These are phyloP conservation scores for Epizoanthus ramosus DNA, from an alignment of 92 coral and sea anemone species.

Conservation along the genomic window DNA sequence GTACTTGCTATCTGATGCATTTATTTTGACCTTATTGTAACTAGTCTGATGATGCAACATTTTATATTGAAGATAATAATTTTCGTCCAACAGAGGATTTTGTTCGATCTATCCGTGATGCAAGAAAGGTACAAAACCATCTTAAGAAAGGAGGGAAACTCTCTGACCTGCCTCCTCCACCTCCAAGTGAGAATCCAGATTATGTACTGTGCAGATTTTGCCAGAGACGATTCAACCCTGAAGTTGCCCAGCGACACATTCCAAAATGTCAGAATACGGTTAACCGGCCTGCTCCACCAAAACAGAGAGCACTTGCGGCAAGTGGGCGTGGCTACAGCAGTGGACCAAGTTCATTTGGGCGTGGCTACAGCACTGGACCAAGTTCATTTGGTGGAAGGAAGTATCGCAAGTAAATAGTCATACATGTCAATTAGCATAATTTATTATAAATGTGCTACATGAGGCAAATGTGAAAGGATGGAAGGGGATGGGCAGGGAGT, in stretches of 20 bases:
- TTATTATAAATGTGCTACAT: too few species aligned
- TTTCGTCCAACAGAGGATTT: slow-evolving; percentile 83
- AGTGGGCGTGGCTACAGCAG: slow-evolving; percentile 43
- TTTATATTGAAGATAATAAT: too few species aligned
- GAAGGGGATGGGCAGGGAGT: too few species aligned
- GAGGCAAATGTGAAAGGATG: too few species aligned
- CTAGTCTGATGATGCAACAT: too few species aligned
- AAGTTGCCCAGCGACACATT: slow-evolving; percentile 96
- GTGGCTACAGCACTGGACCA: slow-evolving; percentile 34
- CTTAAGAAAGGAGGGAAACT: slow-evolving; percentile 89
- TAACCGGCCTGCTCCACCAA: slow-evolving; percentile 94
- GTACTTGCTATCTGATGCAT: too few species aligned
- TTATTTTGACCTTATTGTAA: too few species aligned
- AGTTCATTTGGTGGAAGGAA: slow-evolving; percentile 47
- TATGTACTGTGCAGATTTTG: slow-evolving; percentile 90
- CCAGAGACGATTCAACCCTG: slow-evolving; percentile 89
- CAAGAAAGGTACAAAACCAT: slow-evolving; percentile 84
- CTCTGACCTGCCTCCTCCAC: slow-evolving; percentile 97
- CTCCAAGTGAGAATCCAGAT: slow-evolving; percentile 97
- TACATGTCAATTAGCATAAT: too few species aligned
- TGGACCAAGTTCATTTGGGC: slow-evolving; percentile 41
- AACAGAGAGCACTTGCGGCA: slow-evolving; percentile 78
- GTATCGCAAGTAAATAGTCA: slow-evolving; percentile 4
- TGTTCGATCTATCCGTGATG: slow-evolving; percentile 88
- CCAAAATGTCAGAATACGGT: slow-evolving; percentile 90